These are phyloP conservation scores for Pterophyllum scalare DNA, from an alignment of 2,113 vertebrate genomes.

Conservation along the genomic window DNA sequence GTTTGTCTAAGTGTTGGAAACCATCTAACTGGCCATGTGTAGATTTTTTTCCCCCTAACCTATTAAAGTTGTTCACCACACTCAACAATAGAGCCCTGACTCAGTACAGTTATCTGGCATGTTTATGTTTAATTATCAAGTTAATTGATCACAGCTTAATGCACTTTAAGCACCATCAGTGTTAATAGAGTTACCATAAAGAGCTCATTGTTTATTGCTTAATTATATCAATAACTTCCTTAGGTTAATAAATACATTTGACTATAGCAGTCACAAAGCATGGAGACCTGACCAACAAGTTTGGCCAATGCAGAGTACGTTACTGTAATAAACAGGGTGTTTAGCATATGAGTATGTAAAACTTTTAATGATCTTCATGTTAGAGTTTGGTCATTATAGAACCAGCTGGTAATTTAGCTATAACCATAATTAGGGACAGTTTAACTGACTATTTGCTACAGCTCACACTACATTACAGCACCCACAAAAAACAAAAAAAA, in stretches of 20 bases:
- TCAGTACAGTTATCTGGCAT: background rate
- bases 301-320: background rate
- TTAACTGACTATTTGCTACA: background rate
- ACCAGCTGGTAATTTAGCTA: background rate
- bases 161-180: background rate
- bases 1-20: conserved; percentile 1
- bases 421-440: background rate
- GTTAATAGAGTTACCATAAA: background rate
- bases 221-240: background rate
- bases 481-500: background rate
- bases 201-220: background rate
- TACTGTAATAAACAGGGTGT: background rate
- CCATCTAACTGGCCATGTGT: background rate
- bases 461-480: background rate
- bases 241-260: background rate
- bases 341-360: background rate
- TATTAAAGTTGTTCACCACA: conserved; percentile 3
- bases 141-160: background rate
- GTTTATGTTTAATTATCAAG: background rate
- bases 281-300: background rate
- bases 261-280: background rate
- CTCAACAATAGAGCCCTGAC: background rate
- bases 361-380: conserved; percentile 14
- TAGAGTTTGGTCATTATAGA: conserved; percentile 1
- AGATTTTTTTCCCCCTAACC: background rate